Percentiles rank a stretch among this genome's conserved stretches.
Conservation (phyloP, 2,113 vertebrate genomes). For the Alethe diademata region DNA sequence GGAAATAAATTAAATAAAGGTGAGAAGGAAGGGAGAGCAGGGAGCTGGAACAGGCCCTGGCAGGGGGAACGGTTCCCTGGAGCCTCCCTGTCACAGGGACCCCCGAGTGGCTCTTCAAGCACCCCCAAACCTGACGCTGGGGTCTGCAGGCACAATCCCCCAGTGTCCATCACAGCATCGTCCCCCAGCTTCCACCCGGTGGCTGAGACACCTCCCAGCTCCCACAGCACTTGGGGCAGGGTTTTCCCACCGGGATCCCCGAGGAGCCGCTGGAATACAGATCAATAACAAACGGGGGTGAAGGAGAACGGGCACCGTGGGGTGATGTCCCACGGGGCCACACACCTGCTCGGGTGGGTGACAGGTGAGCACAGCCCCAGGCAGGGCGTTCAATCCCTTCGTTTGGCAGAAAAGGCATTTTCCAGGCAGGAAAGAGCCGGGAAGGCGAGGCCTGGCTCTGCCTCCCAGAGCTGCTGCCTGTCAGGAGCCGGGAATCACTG, state of each 20-base stretch:
- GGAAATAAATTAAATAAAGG: neutral
- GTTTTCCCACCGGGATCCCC: neutral
- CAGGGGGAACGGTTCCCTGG: neutral
- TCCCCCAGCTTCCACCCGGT: accelerated
- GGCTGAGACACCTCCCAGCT: neutral
- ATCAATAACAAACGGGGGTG: accelerated
- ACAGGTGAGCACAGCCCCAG: accelerated
- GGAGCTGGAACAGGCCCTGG: neutral
- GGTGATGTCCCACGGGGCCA: accelerated
- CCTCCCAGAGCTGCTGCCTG: neutral
- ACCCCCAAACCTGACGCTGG: neutral
- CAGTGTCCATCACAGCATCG: accelerated
- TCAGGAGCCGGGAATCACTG: conserved; percentile 34
- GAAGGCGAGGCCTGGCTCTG: neutral
- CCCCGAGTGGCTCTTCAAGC: neutral
- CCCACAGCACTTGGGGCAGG: accelerated
- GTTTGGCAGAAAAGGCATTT: neutral
- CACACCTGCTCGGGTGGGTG: accelerated
- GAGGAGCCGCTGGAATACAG: neutral
- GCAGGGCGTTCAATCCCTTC: neutral
- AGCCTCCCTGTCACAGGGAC: neutral
- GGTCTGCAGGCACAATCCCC: neutral
- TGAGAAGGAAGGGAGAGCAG: neutral
- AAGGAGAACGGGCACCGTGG: accelerated
- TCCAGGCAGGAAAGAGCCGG: neutral